These are phyloP conservation scores for Solenopsis invicta DNA, from an alignment of 1,140 invertebrate species.

Conservation along the genomic window DNA sequence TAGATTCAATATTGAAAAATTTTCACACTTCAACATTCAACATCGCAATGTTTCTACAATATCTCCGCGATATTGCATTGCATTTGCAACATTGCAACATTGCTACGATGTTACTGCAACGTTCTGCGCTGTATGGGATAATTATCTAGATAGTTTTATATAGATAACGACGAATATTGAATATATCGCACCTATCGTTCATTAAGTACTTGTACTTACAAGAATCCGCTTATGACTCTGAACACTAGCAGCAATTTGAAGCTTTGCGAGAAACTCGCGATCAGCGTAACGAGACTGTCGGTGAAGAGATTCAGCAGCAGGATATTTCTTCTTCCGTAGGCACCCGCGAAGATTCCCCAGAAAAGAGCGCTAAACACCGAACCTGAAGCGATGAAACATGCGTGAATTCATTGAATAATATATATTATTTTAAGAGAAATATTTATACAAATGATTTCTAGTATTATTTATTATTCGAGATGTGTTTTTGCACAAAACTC, in stretches of 20 bases:
- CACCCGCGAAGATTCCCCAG: conserved; percentile 90
- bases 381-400: conserved; percentile 81
- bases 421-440: background rate
- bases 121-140: no score
- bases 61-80: no score
- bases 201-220: conserved; percentile 84
- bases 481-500: background rate
- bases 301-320: conserved; percentile 89
- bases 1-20: no score
- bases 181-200: no score
- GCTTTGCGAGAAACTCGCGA: conserved; percentile 86
- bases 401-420: background rate
- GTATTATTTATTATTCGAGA: background rate
- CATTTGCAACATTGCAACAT: no score
- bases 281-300: conserved; percentile 88
- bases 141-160: no score
- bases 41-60: no score
- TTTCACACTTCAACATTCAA: no score
- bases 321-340: conserved; percentile 89
- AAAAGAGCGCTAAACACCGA: conserved; percentile 88
- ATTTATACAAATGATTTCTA: background rate
- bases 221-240: conserved; percentile 87
- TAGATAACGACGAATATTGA: no score
- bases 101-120: no score
- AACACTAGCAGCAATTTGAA: conserved; percentile 87